These are phyloP conservation scores for Trichomycterus rosablanca DNA, from an alignment of 2,113 vertebrate genomes.

Conservation along the genomic window DNA sequence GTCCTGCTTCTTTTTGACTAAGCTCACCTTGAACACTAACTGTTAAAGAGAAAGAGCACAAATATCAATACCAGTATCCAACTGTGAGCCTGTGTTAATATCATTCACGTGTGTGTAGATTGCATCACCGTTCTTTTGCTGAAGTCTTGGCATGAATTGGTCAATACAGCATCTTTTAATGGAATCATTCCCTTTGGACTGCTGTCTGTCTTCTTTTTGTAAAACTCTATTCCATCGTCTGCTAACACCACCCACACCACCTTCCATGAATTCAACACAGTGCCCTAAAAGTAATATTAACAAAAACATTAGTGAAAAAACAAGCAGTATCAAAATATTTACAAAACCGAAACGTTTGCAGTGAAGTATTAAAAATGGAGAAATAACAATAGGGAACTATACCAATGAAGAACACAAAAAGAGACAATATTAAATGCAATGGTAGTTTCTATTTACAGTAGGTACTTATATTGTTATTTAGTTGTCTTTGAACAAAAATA, in stretches of 20 bases:
- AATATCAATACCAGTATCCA: neutral
- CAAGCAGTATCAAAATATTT: neutral
- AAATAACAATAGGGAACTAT: too few relatives aligned
- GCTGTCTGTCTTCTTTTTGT: constrained; percentile 85
- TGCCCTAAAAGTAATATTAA: constrained; percentile 67
- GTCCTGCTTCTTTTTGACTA: constrained; percentile 82
- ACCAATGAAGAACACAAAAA: too few relatives aligned
- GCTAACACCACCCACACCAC: constrained; percentile 87
- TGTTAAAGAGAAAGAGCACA: constrained; percentile 45
- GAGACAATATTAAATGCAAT: too few relatives aligned
- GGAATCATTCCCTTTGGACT: constrained; percentile 95
- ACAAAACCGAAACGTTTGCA: too few relatives aligned
- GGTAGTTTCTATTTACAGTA: too few relatives aligned
- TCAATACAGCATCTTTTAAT: constrained; percentile 77
- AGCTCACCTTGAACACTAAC: constrained; percentile 89
- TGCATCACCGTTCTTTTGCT: constrained; percentile 80
- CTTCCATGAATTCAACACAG: constrained; percentile 89
- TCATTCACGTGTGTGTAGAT: neutral
- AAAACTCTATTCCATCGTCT: constrained; percentile 90
- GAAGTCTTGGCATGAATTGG: constrained; percentile 85
- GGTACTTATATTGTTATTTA: too few relatives aligned
- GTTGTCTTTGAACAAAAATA: too few relatives aligned
- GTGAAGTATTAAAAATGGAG: neutral
- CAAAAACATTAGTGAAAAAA: neutral
- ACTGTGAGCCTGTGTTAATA: neutral